A percentile compares a stretch with the other conserved stretches of the same genome.
phyloP scores from a whole-genome alignment of 2,797 vertebrate genomes.

The Myiotriccus ornatus region DNA sequence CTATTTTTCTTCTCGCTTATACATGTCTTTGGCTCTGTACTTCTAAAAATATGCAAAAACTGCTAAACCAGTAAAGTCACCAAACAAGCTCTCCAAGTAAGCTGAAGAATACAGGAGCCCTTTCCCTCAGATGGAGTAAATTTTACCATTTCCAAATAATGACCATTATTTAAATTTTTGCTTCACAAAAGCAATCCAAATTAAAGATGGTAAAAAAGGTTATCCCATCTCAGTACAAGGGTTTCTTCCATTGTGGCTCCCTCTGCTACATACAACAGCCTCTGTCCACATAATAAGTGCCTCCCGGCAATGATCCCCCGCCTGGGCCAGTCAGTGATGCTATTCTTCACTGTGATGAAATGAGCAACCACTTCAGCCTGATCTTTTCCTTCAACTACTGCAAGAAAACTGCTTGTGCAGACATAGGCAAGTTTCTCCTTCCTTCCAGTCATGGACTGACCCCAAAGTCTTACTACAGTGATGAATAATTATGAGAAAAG shows the following conservation, averaged over 20 bases:
- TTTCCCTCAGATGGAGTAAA: background rate
- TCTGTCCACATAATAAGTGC: background rate
- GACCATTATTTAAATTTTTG: background rate
- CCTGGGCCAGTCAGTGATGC: background rate
- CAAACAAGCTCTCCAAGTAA: background rate
- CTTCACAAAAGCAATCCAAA: background rate
- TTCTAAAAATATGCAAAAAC: background rate
- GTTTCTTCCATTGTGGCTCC: background rate
- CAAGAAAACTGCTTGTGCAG: background rate
- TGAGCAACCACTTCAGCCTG: background rate
- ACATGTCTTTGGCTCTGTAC: background rate
- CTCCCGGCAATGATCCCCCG: background rate
- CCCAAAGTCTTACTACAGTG: background rate
- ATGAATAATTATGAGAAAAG: background rate
- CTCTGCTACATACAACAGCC: background rate
- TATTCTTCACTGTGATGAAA: background rate
- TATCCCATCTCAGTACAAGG: background rate
- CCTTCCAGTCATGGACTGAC: background rate
- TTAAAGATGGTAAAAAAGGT: background rate
- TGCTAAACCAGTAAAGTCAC: background rate
- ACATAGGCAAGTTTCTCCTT: background rate
- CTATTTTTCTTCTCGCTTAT: background rate
- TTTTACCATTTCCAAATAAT: background rate
- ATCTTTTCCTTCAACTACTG: background rate
- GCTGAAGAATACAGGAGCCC: background rate